A percentile compares a stretch with the other conserved stretches of the same genome.
Conservation (phyloP, 1,140 invertebrate species). For the Cydia pomonella region DNA sequence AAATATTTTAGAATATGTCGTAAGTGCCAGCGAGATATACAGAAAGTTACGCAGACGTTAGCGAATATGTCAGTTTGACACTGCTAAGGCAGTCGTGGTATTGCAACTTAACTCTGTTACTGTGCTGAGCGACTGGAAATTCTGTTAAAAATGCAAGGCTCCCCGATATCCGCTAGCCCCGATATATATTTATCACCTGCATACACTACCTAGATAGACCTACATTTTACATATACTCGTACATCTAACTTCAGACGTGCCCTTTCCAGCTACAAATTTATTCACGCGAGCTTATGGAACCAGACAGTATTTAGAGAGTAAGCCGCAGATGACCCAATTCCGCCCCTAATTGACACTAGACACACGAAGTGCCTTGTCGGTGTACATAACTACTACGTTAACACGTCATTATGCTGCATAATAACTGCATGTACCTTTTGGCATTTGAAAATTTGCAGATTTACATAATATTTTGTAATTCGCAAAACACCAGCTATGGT, state of each 20-base stretch:
- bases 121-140: not conserved
- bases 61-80: too few relatives aligned
- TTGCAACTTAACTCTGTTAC: too few relatives aligned
- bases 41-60: too few relatives aligned
- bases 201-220: too few relatives aligned
- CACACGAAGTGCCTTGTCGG: conserved; percentile 8
- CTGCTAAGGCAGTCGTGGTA: too few relatives aligned
- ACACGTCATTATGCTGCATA: conserved; percentile 15
- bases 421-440: not conserved
- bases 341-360: conserved; percentile 29
- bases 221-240: not conserved
- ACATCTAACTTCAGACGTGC: not conserved
- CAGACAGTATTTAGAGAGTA: conserved; percentile 25
- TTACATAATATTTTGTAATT: not conserved
- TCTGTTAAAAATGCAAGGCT: not conserved
- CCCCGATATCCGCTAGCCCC: not conserved
- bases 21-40: too few relatives aligned
- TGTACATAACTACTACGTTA: not conserved
- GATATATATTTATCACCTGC: not conserved
- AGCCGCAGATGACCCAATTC: conserved; percentile 30
- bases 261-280: conserved; percentile 29
- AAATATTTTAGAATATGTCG: too few relatives aligned
- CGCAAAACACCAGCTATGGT: too few relatives aligned
- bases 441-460: not conserved
- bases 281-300: conserved; percentile 15